Evolutionary conservation across 2,888 invertebrate species (phyloP), one percentile per base, ranked within the genome.

Genomic region (Heliconius aoede): DNA sequence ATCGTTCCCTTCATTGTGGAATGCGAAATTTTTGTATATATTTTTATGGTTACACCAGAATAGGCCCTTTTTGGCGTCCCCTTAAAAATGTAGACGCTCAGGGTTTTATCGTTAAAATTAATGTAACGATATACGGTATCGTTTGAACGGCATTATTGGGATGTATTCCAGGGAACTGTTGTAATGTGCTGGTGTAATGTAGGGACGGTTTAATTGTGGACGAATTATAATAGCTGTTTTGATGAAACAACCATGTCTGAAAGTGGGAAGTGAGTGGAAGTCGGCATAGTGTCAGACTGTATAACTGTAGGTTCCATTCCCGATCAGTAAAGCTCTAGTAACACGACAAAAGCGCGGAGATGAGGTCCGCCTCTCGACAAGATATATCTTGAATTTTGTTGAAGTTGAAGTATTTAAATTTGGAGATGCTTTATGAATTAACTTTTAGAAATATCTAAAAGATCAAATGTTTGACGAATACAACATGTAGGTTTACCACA

Each of bases 81-180:
- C 82, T 83, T 84, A 82, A 84, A 86, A 87, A 87, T 89, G 89
- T 86, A 86, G 82, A 85, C 87, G 86, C 83, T 85, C 82, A 80
- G 80, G 86, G 89, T 87, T 89, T 89, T 88, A 87, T 89, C 92
- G 89, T 93, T 91, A 91, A 91, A 93, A 92, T 91, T 93, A 93
- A 93, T 93, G 92, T 89, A 82, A 90, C 86, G 88, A 84, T 89
- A 86, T 84, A 82, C 84, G 85, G 82, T 82, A 86, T 84, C 82
- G 82, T 85, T 85, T 81, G 82, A 80, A 81, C 78, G 81, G 79
- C 65, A 40, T 73, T 40, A 61, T 73, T 72, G 75, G 71, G 67
- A 73, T 69, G 18, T 69, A 30, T 69, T 30, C 32, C 51, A 55
- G 68, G n/a, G 68, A 30, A 55, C n/a, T 51, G 46, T 68, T 28